phyloP scores from a whole-genome alignment of 37 sponge, comb jelly and placozoan genomes.

The Geodia barretti region DNA sequence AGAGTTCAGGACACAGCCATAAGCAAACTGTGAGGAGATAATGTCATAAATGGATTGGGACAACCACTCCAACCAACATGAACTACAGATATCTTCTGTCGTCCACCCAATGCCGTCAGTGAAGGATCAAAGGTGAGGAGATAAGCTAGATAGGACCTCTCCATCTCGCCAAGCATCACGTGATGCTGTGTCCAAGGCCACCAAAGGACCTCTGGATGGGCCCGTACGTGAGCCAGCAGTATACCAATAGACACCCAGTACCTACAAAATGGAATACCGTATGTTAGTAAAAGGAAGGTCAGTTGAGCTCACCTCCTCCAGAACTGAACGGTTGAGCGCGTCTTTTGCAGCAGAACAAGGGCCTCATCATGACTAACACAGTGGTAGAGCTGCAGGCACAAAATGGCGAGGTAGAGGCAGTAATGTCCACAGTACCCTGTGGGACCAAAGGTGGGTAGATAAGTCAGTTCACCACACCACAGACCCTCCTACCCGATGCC shows the following conservation, averaged over 20 bases:
- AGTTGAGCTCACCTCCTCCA: constrained; percentile 18
- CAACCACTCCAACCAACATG: neutral
- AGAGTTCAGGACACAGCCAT: constrained; percentile 32
- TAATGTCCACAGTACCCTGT: constrained; percentile 61
- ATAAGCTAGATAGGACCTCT: constrained; percentile 39
- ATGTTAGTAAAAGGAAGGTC: neutral
- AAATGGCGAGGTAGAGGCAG: constrained; percentile 32
- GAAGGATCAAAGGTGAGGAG: constrained; percentile 11
- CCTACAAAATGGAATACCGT: neutral
- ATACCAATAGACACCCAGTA: constrained; percentile 45
- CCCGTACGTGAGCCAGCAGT: constrained; percentile 23
- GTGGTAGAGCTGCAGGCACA: constrained; percentile 15
- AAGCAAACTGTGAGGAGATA: constrained; percentile 37
- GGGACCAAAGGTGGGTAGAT: neutral
- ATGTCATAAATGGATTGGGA: neutral
- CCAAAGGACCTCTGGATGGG: constrained; percentile 21
- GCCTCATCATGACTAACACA: neutral
- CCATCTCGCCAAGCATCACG: constrained; percentile 50
- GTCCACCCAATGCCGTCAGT: neutral
- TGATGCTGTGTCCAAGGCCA: constrained; percentile 59
- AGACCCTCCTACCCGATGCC: constrained; percentile 8
- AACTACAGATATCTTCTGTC: neutral
- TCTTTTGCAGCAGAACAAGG: constrained; percentile 11
- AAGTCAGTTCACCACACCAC: too few relatives aligned
- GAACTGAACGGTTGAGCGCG: neutral